A percentile compares a stretch with the other conserved stretches of the same genome.
phyloP scores from a whole-genome alignment of 2,113 vertebrate species.

The Arvicanthis niloticus region DNA sequence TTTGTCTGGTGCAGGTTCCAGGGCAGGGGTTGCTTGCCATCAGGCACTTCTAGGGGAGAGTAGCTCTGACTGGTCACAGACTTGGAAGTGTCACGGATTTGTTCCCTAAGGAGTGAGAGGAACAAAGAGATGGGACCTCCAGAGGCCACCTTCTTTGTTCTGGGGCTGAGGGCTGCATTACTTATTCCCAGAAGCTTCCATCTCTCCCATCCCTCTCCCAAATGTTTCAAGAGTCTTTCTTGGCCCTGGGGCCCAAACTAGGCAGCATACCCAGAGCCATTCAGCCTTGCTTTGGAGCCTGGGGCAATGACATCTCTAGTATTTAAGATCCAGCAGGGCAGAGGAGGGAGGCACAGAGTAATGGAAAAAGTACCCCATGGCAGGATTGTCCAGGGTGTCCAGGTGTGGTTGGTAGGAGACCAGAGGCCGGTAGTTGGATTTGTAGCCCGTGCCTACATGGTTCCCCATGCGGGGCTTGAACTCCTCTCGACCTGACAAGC shows the following conservation, averaged over 20 bases:
- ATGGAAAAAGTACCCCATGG: conserved; percentile 66
- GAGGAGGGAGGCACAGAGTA: too few relatives aligned
- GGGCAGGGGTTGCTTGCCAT: conserved; percentile 70
- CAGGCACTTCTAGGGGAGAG: conserved; percentile 46
- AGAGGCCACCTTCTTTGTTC: too few relatives aligned
- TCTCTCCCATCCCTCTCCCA: neutral
- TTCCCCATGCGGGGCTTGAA: conserved; percentile 74
- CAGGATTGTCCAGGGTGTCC: conserved; percentile 67
- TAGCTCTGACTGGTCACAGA: conserved; percentile 76
- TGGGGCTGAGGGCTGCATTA: neutral
- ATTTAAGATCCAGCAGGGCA: neutral
- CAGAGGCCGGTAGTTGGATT: conserved; percentile 73
- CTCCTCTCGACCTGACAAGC: conserved; percentile 69
- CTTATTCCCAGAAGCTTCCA: neutral
- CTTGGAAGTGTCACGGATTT: conserved; percentile 41
- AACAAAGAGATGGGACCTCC: neutral
- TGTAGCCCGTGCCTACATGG: conserved; percentile 82
- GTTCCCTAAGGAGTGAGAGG: conserved; percentile 18
- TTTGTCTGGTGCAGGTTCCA: neutral
- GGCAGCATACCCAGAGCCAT: neutral
- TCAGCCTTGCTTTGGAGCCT: neutral
- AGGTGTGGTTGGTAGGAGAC: conserved; percentile 71
- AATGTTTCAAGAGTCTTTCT: neutral
- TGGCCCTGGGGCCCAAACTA: neutral
- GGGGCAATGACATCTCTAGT: too few relatives aligned